Evolutionary conservation across 1,140 invertebrate genomes (phyloP).

Genomic region (Drosophila bifasciata): DNA sequence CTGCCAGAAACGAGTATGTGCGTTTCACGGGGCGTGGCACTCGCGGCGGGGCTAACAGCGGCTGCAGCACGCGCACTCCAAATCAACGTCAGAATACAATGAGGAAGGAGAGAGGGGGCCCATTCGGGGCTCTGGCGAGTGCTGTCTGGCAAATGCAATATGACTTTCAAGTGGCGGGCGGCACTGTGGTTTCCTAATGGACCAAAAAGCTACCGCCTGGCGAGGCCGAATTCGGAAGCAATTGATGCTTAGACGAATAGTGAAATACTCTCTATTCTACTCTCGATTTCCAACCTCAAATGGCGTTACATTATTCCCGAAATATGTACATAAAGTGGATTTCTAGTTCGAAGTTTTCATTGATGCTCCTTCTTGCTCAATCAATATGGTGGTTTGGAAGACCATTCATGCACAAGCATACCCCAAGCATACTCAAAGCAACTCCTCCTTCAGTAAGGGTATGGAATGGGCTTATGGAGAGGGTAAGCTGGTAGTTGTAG

Average conservation of each 20-base stretch:
- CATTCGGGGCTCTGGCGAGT: conserved; percentile 34
- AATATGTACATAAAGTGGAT: too few species aligned
- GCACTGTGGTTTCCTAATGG: conserved; percentile 65
- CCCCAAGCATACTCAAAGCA: too few species aligned
- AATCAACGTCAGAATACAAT: conserved; percentile 47
- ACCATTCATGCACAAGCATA: neutral
- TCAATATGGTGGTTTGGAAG: too few species aligned
- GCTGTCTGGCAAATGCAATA: conserved; percentile 65
- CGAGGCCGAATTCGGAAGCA: conserved; percentile 53
- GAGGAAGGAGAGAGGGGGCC: neutral
- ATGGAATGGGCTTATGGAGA: conserved; percentile 24
- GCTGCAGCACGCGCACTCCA: conserved; percentile 65
- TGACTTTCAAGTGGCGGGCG: conserved; percentile 70
- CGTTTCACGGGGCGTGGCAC: conserved; percentile 49
- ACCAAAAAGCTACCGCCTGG: conserved; percentile 71
- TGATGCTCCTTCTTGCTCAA: too few species aligned
- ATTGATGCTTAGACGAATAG: neutral
- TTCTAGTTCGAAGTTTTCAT: too few species aligned
- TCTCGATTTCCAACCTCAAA: too few species aligned
- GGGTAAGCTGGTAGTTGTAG: conserved; percentile 66
- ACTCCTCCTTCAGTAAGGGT: neutral
- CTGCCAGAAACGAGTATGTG: conserved; percentile 35
- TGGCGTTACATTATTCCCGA: too few species aligned
- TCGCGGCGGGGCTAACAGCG: conserved; percentile 18
- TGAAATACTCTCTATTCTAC: conserved; percentile 5